A percentile compares a stretch with the other conserved stretches of the same genome.
Conservation (phyloP, 2,888 invertebrate species). For the Emmelina monodactyla region DNA sequence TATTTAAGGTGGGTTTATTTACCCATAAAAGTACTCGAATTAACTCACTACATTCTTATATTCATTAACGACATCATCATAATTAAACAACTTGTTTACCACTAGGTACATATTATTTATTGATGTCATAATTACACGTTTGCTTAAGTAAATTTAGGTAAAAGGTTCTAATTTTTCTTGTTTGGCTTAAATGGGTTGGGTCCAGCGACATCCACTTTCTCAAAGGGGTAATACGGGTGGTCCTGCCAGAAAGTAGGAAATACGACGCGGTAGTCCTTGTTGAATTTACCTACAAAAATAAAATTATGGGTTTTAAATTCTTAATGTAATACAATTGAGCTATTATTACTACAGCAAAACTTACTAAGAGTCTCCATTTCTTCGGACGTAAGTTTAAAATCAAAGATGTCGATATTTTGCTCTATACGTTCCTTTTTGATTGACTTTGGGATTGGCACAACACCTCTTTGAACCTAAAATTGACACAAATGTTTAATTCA, state of each 20-base stretch:
- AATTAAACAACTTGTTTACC: too few species aligned
- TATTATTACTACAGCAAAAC: neutral
- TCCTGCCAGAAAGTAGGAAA: conserved; percentile 48
- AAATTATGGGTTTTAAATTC: neutral
- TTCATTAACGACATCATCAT: too few species aligned
- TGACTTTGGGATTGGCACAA: conserved; percentile 70
- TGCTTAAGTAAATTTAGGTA: too few species aligned
- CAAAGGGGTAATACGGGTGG: conserved; percentile 48
- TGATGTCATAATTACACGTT: too few species aligned
- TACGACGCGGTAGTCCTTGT: conserved; percentile 42
- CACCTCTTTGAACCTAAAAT: conserved; percentile 58
- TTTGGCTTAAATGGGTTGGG: conserved; percentile 28
- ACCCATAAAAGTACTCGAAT: too few species aligned
- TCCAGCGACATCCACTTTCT: conserved; percentile 26
- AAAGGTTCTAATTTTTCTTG: too few species aligned
- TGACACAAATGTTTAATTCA: too few species aligned
- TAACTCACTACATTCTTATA: too few species aligned
- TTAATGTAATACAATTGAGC: too few species aligned
- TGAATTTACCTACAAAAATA: conserved; percentile 40
- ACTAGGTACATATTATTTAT: too few species aligned
- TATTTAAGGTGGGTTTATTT: too few species aligned
- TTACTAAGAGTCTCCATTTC: conserved; percentile 59
- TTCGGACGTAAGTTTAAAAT: conserved; percentile 58
- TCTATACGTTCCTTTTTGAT: conserved; percentile 57
- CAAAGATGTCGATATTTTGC: conserved; percentile 68